Evolutionary conservation across 2,888 invertebrate species (phyloP), one percentile per base, ranked within the genome.

Genomic region (Melipona beecheii): DNA sequence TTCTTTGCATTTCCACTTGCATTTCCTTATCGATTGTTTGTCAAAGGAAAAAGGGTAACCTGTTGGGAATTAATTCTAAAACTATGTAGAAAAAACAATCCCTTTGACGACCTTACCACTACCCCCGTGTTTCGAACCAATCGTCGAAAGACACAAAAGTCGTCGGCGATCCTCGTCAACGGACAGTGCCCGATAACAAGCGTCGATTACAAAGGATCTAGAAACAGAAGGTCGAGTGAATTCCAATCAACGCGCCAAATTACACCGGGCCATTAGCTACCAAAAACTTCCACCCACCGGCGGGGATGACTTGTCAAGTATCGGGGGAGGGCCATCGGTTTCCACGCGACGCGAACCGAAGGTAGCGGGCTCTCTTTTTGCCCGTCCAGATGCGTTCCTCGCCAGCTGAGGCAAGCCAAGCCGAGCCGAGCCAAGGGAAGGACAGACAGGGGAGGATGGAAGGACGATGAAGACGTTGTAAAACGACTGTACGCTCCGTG

Each of bases 381-480:
- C 84, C 87, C 86, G 85, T 81, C 87, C 87, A 87, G 87, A 69
- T 87, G 85, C 72, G 83, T 81, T 78, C 64, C 58, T 56, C 77
- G 73, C 19, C 78, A 54, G 50, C 43, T 58, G 58, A 49, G 69
- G 27, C 27, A 64, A 78, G 54, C 31, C 31, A 3, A 2, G 19
- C 64, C 19, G 0, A 19, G 52, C 52, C 43, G 2, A 43, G 52
- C 4, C 4, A 15, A 31, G 52, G 52, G 50, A 0, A 19, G 17
- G 69, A n/a, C 13, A 4, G 43, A 13, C 3, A 13, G 19, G 74
- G 71, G 74, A 77, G 75, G 80, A 73, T 69, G 73, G 65, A 64
- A 43, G 74, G 75, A 85, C 91, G 89, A 93, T 93, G 92, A 93
- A 93, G 93, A 93, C 90, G 93, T 92, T 92, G 91, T 92, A 93